These are phyloP conservation scores for Aproaerema taeniolella DNA, from an alignment of 2,888 invertebrate genomes.

Conservation along the genomic window DNA sequence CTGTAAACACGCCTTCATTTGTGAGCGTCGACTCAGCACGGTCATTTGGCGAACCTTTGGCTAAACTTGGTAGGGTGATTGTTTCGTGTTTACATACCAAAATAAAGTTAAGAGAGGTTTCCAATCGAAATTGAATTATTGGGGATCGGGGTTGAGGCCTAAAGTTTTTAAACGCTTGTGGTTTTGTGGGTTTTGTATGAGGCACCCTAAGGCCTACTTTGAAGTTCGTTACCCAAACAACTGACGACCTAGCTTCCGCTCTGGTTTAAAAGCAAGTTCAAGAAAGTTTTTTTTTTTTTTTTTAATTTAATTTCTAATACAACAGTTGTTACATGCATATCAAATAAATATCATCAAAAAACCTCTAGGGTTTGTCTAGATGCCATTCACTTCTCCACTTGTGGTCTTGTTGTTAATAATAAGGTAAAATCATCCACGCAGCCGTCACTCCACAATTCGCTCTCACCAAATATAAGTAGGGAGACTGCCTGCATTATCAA, in stretches of 20 bases:
- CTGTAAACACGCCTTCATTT: constrained; percentile 28
- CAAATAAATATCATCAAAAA: no score
- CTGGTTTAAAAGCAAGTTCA: not conserved
- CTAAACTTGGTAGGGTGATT: constrained; percentile 2
- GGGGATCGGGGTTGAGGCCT: not conserved
- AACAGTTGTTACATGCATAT: not conserved
- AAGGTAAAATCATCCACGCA: no score
- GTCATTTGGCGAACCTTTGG: constrained; percentile 6
- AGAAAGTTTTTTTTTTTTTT: no score
- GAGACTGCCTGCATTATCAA: no score
- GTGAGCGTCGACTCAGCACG: constrained; percentile 9
- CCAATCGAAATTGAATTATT: constrained; percentile 3
- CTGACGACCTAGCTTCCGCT: not conserved
- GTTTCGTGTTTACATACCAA: constrained; percentile 10
- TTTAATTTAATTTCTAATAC: not conserved
- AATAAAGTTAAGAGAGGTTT: constrained; percentile 8
- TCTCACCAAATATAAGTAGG: no score
- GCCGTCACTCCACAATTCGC: no score
- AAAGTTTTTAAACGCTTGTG: not conserved
- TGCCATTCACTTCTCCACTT: no score
- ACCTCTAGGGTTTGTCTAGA: no score
- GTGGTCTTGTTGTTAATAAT: no score
- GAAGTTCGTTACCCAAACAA: not conserved
- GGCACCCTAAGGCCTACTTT: not conserved
- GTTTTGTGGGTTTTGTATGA: not conserved